Evolutionary conservation across 1,140 invertebrate species (phyloP), one percentile per base, ranked within the genome.

Genomic region (Nymphalis io): DNA sequence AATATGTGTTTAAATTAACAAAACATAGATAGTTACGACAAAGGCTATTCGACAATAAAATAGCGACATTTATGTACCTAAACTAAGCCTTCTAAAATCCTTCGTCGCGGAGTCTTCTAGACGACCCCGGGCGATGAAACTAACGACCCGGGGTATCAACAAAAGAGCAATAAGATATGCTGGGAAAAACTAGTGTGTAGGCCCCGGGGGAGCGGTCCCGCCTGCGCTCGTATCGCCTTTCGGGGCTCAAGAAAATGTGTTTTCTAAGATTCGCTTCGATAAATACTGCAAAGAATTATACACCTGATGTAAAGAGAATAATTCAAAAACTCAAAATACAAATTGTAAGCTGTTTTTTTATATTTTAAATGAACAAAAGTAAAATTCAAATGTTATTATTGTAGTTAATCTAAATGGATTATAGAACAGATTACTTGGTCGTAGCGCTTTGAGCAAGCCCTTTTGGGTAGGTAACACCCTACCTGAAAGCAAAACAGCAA

Each of bases 151-250:
- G 76, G 87, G 88, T 85, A 91, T 88, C 88, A 92, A 92, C 91
- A 91, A 89, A 92, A 88, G 90, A 81, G 89, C 89, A 88, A 91
- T 92, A 92, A 92, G 90, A 92, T 92, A 92, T 92, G 89, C 90
- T 87, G 79, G 87, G 88, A 90, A 91, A 63, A 92, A 92, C 89
- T 92, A 89, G 89, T 88, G 85, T 84, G 89, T 86, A 73, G 72
- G 74, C 76, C 91, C 86, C 89, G 10, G 3, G 88, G 83, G 90
- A 72, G 70, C 73, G 72, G 68, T 83, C 61, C 63, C 70, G 76
- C 61, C 68, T 76, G 77, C 61, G 72, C 69, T 67, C 72, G 68
- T 73, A 75, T 73, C 73, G 75, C 71, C 73, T 79, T 75, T 68
- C 71, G 75, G 82, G 81, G 74, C 76, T 85, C 78, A 76, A 78